Percentiles rank a stretch among this genome's conserved stretches.
These are phyloP conservation scores for Pipistrellus pipistrellus DNA, from an alignment of 2,797 vertebrate genomes.

Conservation along the genomic window DNA sequence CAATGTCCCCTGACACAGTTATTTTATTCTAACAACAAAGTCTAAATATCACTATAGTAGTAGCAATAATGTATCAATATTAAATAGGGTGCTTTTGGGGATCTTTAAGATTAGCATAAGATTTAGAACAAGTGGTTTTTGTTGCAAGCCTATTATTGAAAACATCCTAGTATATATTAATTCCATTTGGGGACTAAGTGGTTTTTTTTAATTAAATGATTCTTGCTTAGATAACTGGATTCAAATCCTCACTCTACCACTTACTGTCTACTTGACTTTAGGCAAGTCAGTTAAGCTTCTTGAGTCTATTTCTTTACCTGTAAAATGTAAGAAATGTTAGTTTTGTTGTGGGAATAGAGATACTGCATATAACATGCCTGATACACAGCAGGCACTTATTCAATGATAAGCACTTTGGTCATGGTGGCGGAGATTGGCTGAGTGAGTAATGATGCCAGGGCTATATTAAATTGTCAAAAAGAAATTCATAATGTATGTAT, in stretches of 20 bases:
- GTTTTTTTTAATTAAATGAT: slow-evolving; percentile 16
- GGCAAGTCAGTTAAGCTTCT: neutral
- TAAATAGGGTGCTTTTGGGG: neutral
- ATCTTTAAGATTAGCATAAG: neutral
- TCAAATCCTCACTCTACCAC: neutral
- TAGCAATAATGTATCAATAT: neutral
- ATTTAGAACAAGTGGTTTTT: neutral
- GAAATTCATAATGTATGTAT: neutral
- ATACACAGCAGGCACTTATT: neutral
- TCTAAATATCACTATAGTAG: neutral
- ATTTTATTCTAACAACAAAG: slow-evolving; percentile 5
- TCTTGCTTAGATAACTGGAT: neutral
- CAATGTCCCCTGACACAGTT: neutral
- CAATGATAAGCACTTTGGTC: neutral
- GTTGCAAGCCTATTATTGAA: neutral
- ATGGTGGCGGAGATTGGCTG: neutral
- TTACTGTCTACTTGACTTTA: neutral
- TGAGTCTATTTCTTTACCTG: neutral
- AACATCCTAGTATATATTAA: neutral
- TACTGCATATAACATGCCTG: neutral
- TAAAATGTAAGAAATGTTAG: neutral
- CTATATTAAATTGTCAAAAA: neutral
- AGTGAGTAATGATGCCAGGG: neutral
- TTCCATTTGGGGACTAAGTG: neutral
- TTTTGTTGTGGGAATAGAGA: neutral